Percentiles rank a stretch among this genome's conserved stretches.
These are phyloP conservation scores for Carposina sasakii DNA, from an alignment of 1,140 invertebrate species.

Conservation along the genomic window DNA sequence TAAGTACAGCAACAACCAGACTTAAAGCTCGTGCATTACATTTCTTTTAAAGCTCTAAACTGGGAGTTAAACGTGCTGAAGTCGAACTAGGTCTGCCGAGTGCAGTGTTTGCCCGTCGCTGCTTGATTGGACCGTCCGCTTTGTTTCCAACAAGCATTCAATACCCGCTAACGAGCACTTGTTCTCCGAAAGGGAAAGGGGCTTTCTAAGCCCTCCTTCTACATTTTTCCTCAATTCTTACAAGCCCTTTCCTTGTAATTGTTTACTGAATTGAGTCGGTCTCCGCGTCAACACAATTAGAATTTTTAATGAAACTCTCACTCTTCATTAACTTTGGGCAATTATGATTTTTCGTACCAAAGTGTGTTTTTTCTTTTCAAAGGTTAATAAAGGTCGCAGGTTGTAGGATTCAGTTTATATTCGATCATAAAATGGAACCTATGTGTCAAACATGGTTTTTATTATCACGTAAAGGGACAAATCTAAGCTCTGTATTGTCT, in stretches of 20 bases:
- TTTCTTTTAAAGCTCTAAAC: too few species aligned
- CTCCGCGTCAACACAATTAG: conserved; percentile 29
- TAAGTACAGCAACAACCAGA: too few species aligned
- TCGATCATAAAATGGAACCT: conserved; percentile 20
- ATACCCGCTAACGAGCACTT: conserved; percentile 33
- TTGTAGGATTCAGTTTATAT: conserved; percentile 21
- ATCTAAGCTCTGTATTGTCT: conserved; percentile 44
- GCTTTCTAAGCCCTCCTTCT: conserved; percentile 21
- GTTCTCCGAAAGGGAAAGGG: conserved; percentile 20
- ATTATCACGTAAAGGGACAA: conserved; percentile 39
- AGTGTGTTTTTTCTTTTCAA: too few species aligned
- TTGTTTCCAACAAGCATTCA: conserved; percentile 38
- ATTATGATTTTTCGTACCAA: conserved; percentile 19
- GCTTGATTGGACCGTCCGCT: conserved; percentile 37
- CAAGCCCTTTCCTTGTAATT: conserved; percentile 18
- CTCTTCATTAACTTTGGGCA: conserved; percentile 26
- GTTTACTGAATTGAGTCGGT: conserved; percentile 26
- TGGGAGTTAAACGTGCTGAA: too few species aligned
- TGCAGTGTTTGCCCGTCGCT: conserved; percentile 24
- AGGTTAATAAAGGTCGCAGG: not conserved
- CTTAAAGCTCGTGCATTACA: too few species aligned
- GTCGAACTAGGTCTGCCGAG: too few species aligned
- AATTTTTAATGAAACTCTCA: conserved; percentile 26
- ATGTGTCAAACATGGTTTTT: conserved; percentile 31
- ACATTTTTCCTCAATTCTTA: conserved; percentile 20